Percentiles rank a stretch among this genome's conserved stretches.
Evolutionary conservation across 2,888 invertebrate genomes (phyloP).

Genomic region (Rhingia rostrata): DNA sequence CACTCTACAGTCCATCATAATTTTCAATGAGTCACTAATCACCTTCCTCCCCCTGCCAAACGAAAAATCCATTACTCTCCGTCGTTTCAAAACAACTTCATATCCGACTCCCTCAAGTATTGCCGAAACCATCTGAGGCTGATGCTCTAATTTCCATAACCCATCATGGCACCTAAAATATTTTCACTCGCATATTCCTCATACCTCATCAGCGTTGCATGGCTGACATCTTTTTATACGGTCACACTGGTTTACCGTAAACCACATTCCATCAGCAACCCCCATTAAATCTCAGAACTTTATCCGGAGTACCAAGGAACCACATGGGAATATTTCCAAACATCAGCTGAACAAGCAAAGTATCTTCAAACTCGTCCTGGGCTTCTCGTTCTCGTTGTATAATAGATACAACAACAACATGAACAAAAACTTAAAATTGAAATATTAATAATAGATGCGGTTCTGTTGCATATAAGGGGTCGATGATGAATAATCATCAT

Average conservation of each 20-base stretch:
- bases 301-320: slow-evolving; percentile 21
- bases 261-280: slow-evolving; percentile 38
- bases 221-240: slow-evolving; percentile 46
- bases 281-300: slow-evolving; percentile 55
- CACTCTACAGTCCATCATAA: too few species aligned
- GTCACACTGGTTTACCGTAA: slow-evolving; percentile 36
- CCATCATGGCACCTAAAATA: slow-evolving; percentile 17
- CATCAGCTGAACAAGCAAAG: slow-evolving; percentile 68
- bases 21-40: slow-evolving; percentile 43
- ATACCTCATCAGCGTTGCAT: neutral
- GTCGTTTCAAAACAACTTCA: slow-evolving; percentile 39
- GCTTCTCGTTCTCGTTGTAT: neutral
- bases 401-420: too few species aligned
- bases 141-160: slow-evolving; percentile 49
- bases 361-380: slow-evolving; percentile 30
- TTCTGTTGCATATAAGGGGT: slow-evolving; percentile 9
- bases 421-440: slow-evolving; percentile 70
- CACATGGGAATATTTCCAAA: slow-evolving; percentile 62
- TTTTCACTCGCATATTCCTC: neutral
- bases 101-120: slow-evolving; percentile 24
- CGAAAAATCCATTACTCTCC: slow-evolving; percentile 21
- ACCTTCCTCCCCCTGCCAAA: neutral
- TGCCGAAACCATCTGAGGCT: slow-evolving; percentile 57
- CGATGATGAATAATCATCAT: slow-evolving; percentile 42
- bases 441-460: slow-evolving; percentile 75